Evolutionary conservation across 2,888 invertebrate species (phyloP).

Genomic region (Nemapogon koenigi): DNA sequence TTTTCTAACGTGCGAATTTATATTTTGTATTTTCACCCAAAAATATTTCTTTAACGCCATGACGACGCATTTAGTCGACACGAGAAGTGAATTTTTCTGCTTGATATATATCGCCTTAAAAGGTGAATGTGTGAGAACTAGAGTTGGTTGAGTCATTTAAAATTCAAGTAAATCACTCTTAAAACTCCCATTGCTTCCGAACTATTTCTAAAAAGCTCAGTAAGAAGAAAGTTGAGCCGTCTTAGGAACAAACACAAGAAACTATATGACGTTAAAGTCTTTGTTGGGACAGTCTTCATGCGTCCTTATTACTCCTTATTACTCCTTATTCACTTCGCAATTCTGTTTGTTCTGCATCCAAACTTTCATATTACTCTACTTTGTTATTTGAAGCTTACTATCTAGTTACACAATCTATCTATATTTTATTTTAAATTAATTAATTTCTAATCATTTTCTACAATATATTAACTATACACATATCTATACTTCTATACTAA

Average conservation of each 20-base stretch:
- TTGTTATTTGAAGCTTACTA: too few species aligned
- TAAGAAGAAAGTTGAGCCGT: conserved; percentile 33
- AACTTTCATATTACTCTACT: conserved; percentile 8
- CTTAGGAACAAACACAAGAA: conserved; percentile 22
- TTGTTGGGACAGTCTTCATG: conserved; percentile 4
- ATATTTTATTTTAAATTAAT: too few species aligned
- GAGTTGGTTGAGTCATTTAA: conserved; percentile 12
- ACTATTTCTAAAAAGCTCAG: conserved; percentile 35
- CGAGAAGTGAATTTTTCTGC: too few species aligned
- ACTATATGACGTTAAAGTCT: conserved; percentile 16
- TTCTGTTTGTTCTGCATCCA: conserved; percentile 4
- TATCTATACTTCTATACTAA: too few species aligned
- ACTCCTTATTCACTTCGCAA: conserved; percentile 6
- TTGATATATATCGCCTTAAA: too few species aligned
- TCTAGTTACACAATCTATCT: too few species aligned
- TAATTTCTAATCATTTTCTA: too few species aligned
- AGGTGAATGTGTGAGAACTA: neutral
- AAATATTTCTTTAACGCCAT: too few species aligned
- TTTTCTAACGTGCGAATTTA: too few species aligned
- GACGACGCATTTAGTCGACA: too few species aligned
- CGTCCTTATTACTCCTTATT: conserved; percentile 1
- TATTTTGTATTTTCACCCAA: too few species aligned
- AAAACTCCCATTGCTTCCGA: conserved; percentile 26
- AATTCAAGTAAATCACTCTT: conserved; percentile 36
- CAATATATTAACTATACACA: too few species aligned